Base-by-base conservation (phyloP, 2,797 vertebrate species). In the Coracias cyanogaster region DNA sequence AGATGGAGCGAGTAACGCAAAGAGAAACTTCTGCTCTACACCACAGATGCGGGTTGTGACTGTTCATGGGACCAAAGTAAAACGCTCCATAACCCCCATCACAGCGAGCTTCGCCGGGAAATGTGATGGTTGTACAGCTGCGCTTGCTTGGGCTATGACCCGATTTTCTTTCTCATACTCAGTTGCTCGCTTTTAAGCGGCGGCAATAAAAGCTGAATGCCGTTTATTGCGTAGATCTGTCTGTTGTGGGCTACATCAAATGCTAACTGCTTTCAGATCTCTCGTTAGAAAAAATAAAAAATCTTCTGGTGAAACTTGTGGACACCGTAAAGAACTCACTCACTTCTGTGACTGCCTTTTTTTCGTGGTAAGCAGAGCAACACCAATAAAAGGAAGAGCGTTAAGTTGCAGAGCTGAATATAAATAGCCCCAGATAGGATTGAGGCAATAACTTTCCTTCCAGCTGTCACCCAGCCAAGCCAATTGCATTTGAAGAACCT, bases 391-490 rank as follows among this genome's bases (percentile, higher is more conserved):
- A 45, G 28, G 29, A 46, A 16, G 46, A 25, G 46, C 1, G 25
- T 48, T 31, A 16, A 39, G 67, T n/a, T 62, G 35, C 85, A 74
- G 70, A 79, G 37, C 70, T 69, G 88, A 66, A 86, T 82, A 89
- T 55, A 48, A 22, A 79, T 48, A 77, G 54, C 65, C 41, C 43
- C 67, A 17, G 74, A 31, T 17, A 74, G 70, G 78, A 57, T 0
- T 1, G 46, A 89, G 77, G 89, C 83, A 52, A 6, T 19, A 15
- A 12, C 35, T 90, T 57, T 83, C 71, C 78, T 61, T 89, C 62
- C 65, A 65, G 90, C 96, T 96, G 92, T 87, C 96, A 79, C 31
- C 5, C 16, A 9, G 93, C 80, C 91, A 94, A 92, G 78, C 48
- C 92, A 91, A 95, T 52, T 84, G 82, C 71, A 60, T 94, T 45